Evolutionary conservation across 1,140 invertebrate species (phyloP).

Genomic region (Lethocerus indicus): DNA sequence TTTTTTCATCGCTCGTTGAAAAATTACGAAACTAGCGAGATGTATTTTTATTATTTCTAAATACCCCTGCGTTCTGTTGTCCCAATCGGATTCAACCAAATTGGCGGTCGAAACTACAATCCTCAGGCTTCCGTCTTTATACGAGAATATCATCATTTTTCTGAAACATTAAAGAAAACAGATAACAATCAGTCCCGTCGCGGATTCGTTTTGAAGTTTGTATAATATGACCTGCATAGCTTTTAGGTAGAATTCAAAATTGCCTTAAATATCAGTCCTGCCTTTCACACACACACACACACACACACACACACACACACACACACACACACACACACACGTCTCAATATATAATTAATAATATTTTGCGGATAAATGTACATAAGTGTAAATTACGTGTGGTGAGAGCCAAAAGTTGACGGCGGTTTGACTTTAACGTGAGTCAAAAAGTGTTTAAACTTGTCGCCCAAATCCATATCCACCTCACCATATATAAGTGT

Average conservation of each 20-base stretch:
- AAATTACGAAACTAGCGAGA: too few species aligned
- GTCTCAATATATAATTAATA: neutral
- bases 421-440: conserved; percentile 52
- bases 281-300: too few species aligned
- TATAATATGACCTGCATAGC: too few species aligned
- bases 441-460: conserved; percentile 38
- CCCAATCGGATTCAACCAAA: conserved; percentile 79
- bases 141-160: conserved; percentile 79
- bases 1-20: too few species aligned
- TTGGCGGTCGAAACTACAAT: conserved; percentile 87
- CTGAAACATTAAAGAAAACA: conserved; percentile 29
- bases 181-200: too few species aligned
- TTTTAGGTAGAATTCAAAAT: too few species aligned
- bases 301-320: too few species aligned
- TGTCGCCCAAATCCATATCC: conserved; percentile 25
- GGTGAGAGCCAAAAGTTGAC: conserved; percentile 72
- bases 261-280: too few species aligned
- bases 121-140: conserved; percentile 62
- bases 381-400: conserved; percentile 43
- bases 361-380: too few species aligned
- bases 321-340: too few species aligned
- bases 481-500: conserved; percentile 66
- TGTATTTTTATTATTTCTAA: too few species aligned
- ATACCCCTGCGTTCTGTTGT: conserved; percentile 85
- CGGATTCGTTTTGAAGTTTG: too few species aligned